Evolutionary conservation across 2,888 invertebrate species (phyloP), one percentile per base, ranked within the genome.

Genomic region (Hylaea fasciaria): DNA sequence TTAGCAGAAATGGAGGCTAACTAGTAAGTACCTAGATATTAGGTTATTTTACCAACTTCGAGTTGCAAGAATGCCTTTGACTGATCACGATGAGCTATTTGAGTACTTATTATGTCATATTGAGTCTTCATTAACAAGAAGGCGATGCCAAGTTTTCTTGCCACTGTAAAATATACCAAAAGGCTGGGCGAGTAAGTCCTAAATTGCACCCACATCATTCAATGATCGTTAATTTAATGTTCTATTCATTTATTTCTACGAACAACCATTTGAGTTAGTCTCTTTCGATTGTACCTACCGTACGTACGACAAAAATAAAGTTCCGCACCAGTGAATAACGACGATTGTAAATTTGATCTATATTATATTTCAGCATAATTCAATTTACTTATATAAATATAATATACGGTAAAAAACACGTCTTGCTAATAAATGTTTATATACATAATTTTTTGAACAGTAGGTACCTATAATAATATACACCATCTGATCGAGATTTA

Each of bases 101-200:
- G 57, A 65, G 44, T 48, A 47, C 48, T 13, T 53, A 57, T 69
- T 66, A 68, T 68, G 68, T 69, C 65, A 68, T 68, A 66, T 64
- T 66, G 66, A 59, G 65, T 57, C 54, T 62, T 70, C 68, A 69
- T 71, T 69, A 67, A 62, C 62, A 64, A 62, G 58, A 65, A 69
- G 57, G 57, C 57, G 65, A 69, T 70, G 72, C 71, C 72, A 72
- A 71, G 65, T 50, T 49, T 63, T 52, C 44, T 14, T 54, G 66
- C 48, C 52, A 13, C 32, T 22, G 61, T 56, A 72, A 68, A 69
- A 48, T 68, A 64, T 52, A 68, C 68, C 64, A 39, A 58, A 66
- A 37, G 32, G 11, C 13, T 16, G 11, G 11, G 41, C 45, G 5
- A 47, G 47, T 69, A 71, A 65, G 69, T 32, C 48, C 53, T 53